Percentiles rank a stretch among this genome's conserved stretches.
These are phyloP conservation scores for Leptothorax acervorum DNA, from an alignment of 2,888 invertebrate genomes.

Conservation along the genomic window DNA sequence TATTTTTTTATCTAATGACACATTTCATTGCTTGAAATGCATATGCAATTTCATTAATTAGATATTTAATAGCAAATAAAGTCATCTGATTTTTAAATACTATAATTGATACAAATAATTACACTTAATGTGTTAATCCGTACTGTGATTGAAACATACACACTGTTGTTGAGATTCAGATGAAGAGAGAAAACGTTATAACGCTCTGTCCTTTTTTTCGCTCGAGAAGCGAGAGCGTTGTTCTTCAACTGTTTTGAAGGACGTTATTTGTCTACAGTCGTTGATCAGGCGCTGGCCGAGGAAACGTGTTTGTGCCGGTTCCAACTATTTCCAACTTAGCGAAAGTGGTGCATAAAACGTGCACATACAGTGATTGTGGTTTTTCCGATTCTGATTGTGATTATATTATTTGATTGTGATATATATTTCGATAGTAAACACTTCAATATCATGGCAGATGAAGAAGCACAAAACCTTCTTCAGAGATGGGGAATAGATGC, in stretches of 20 bases:
- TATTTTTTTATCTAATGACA: background rate
- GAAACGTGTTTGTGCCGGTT: background rate
- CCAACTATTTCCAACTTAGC: background rate
- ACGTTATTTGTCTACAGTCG: background rate
- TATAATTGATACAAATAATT: conserved; percentile 7
- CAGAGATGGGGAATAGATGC: background rate
- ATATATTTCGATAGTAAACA: background rate
- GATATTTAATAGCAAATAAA: conserved; percentile 10
- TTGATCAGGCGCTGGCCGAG: background rate
- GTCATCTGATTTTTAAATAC: background rate
- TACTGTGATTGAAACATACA: background rate
- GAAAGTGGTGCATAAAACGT: background rate
- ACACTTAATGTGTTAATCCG: background rate
- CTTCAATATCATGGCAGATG: background rate
- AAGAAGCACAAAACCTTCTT: background rate
- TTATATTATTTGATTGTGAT: background rate
- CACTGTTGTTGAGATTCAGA: background rate
- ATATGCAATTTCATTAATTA: background rate
- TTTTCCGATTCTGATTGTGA: background rate
- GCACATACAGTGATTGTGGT: background rate
- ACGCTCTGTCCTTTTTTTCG: background rate
- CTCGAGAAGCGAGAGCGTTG: background rate
- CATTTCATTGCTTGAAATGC: background rate
- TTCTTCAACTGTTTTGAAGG: background rate
- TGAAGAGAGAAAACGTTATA: too few species aligned